Evolutionary conservation across 2,113 vertebrate genomes (phyloP).

Genomic region (Pollachius pollachius): DNA sequence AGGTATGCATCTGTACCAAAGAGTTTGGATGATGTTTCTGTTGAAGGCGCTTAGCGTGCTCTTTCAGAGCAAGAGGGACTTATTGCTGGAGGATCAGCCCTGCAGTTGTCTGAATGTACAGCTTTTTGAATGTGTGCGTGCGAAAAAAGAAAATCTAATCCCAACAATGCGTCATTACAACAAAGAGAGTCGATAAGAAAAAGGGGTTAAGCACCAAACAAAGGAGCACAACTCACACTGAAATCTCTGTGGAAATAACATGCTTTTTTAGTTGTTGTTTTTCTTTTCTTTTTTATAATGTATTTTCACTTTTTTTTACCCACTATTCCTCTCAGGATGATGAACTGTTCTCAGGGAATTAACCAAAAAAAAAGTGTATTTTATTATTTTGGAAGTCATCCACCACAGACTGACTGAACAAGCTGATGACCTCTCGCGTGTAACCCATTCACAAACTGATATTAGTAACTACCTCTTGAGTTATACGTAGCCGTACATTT

Average conservation of each 20-base stretch:
- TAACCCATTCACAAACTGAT: slow-evolving; percentile 83
- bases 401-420: slow-evolving; percentile 63
- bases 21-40: slow-evolving; percentile 77
- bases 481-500: slow-evolving; percentile 76
- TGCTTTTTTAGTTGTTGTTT: slow-evolving; percentile 1
- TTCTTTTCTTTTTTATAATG: slow-evolving; percentile 58
- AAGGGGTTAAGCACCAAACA: slow-evolving; percentile 60
- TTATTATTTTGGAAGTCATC: slow-evolving; percentile 83
- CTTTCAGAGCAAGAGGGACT: slow-evolving; percentile 46
- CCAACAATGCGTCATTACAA: slow-evolving; percentile 61
- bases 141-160: slow-evolving; percentile 50
- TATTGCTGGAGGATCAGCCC: slow-evolving; percentile 52
- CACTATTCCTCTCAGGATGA: slow-evolving; percentile 95
- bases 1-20: slow-evolving; percentile 89
- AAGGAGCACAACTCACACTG: slow-evolving; percentile 59
- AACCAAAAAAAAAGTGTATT: slow-evolving; percentile 81
- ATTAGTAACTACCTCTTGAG: slow-evolving; percentile 97
- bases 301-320: slow-evolving; percentile 69
- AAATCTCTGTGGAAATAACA: slow-evolving; percentile 43
- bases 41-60: slow-evolving; percentile 78
- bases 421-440: slow-evolving; percentile 67
- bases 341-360: slow-evolving; percentile 98
- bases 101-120: slow-evolving; percentile 47
- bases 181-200: slow-evolving; percentile 45
- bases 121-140: slow-evolving; percentile 69